These are phyloP conservation scores for Karalla daura DNA, from an alignment of 2,797 vertebrate genomes.

Conservation along the genomic window DNA sequence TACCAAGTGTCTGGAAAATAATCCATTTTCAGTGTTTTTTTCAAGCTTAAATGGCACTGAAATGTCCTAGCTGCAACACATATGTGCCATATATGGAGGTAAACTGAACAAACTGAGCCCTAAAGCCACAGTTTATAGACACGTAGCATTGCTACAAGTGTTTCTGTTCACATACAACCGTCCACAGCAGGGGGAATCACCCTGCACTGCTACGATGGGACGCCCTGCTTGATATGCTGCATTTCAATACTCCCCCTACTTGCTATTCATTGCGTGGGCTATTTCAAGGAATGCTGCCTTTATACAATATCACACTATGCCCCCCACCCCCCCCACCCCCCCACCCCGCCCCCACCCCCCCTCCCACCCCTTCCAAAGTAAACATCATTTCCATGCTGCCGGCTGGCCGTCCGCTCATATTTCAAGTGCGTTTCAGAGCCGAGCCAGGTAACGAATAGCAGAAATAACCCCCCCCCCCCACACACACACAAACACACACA, in stretches of 20 bases:
- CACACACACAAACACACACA: no score
- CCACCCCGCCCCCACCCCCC: no score
- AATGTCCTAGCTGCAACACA: no score
- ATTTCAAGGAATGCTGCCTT: conserved; percentile 30
- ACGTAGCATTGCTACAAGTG: no score
- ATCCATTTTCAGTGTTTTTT: no score
- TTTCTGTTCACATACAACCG: background rate
- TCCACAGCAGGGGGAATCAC: background rate
- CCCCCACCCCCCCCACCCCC: no score
- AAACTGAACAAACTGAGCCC: no score
- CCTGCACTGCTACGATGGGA: background rate
- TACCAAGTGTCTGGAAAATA: no score
- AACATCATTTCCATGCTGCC: conserved; percentile 3
- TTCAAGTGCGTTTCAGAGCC: conserved; percentile 35
- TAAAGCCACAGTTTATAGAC: no score
- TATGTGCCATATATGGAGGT: no score
- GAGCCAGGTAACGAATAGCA: conserved; percentile 58
- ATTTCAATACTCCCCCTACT: conserved; percentile 30
- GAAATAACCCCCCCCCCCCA: conserved; percentile 26
- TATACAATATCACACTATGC: conserved; percentile 13
- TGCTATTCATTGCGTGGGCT: conserved; percentile 31
- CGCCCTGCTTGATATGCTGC: conserved; percentile 1
- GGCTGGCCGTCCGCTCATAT: conserved; percentile 19
- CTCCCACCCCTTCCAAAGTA: background rate
- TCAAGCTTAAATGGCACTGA: no score